phyloP scores from a whole-genome alignment of 2,113 vertebrate species.

The Motacilla alba region DNA sequence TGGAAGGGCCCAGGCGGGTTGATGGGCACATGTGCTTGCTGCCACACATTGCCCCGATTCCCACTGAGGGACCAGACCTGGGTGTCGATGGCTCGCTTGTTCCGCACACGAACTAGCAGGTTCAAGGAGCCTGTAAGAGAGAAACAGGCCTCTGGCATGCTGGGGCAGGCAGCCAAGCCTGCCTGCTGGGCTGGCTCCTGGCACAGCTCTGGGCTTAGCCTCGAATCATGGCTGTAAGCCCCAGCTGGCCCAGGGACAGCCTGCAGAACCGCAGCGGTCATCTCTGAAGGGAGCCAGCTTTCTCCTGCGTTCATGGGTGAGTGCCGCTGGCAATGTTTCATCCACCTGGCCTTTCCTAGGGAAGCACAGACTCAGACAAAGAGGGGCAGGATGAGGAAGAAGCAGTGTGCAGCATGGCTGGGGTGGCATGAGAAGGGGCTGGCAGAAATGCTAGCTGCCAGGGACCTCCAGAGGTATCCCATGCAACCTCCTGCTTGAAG shows the following conservation, averaged over 20 bases:
- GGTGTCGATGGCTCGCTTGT: conserved; percentile 83
- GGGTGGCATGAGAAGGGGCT: neutral
- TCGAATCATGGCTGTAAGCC: rapidly evolving
- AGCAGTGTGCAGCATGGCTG: neutral
- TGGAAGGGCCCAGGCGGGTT: conserved; percentile 92
- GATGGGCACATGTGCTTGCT: conserved; percentile 86
- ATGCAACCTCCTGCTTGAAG: neutral
- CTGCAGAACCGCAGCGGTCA: neutral
- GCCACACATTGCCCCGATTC: conserved; percentile 88
- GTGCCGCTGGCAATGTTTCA: neutral
- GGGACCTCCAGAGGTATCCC: neutral
- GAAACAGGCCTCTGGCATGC: neutral
- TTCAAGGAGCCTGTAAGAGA: conserved; percentile 86
- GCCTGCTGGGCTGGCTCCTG: neutral
- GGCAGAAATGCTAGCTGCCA: neutral
- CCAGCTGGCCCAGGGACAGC: neutral
- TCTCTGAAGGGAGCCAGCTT: neutral
- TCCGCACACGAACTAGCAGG: conserved; percentile 85
- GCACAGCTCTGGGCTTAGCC: neutral
- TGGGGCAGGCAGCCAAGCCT: neutral
- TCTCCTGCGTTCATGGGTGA: neutral
- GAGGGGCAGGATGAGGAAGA: neutral
- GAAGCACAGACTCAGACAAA: neutral
- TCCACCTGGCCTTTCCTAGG: neutral
- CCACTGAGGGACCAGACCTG: conserved; percentile 87